Percentiles rank a stretch among this genome's conserved stretches.
Conservation (phyloP, 2,113 vertebrate genomes). For the Bujurquina vittata region DNA sequence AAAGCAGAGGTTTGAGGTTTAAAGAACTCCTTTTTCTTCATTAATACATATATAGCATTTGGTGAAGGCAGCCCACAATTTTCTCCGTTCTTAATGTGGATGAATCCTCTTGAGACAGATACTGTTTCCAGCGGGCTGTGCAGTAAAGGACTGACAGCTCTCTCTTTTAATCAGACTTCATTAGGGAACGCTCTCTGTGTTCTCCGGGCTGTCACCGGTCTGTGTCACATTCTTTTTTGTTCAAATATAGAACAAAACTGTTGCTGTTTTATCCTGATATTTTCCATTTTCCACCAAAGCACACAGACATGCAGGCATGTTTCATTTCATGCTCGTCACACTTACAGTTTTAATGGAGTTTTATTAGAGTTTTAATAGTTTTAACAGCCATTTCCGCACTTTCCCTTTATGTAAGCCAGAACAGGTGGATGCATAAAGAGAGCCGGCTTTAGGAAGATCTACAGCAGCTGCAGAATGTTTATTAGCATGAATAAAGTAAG, state of each 20-base stretch:
- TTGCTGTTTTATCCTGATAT: background rate
- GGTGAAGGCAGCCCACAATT: background rate
- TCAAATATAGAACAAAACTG: background rate
- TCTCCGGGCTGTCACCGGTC: background rate
- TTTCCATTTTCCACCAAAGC: background rate
- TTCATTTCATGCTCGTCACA: background rate
- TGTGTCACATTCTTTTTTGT: background rate
- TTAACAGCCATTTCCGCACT: background rate
- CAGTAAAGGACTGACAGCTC: background rate
- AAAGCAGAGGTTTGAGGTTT: background rate
- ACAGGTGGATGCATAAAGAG: background rate
- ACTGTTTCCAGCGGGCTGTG: background rate
- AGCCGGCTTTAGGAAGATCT: background rate
- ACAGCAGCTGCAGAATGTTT: background rate
- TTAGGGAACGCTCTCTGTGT: background rate
- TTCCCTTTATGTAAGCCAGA: background rate
- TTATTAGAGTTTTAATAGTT: background rate
- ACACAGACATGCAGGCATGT: accelerated
- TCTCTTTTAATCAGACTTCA: background rate
- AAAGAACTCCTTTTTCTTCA: background rate
- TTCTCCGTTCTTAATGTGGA: background rate
- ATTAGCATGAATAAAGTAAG: too few species aligned
- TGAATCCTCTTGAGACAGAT: background rate
- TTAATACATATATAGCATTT: background rate
- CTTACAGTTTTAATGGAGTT: background rate